Conservation (phyloP, 2,888 invertebrate species). For the Stenodera caucasica region DNA sequence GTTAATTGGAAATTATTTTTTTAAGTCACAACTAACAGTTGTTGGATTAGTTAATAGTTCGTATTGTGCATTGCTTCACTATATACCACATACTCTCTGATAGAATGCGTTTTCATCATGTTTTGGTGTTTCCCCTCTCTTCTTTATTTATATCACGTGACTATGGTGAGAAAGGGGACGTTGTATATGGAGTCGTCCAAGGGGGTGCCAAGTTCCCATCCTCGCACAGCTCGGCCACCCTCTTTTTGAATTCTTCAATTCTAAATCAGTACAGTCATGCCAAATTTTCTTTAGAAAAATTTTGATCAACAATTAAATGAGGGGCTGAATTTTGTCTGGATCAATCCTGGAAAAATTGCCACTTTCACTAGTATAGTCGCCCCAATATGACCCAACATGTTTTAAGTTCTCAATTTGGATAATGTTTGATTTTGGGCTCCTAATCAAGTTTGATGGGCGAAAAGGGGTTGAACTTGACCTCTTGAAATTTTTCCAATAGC, state of each 20-base stretch:
- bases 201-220: slow-evolving; percentile 4
- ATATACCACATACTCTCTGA: background rate
- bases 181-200: background rate
- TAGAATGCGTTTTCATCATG: slow-evolving; percentile 25
- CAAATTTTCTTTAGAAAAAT: too few species aligned
- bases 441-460: too few species aligned
- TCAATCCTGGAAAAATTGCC: too few species aligned
- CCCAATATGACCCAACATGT: too few species aligned
- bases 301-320: too few species aligned
- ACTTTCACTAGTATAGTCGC: too few species aligned
- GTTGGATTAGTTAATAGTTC: slow-evolving; percentile 18
- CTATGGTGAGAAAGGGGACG: slow-evolving; percentile 1
- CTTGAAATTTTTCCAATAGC: too few species aligned
- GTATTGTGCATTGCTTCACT: slow-evolving; percentile 24
- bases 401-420: too few species aligned
- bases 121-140: slow-evolving; percentile 28
- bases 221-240: background rate
- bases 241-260: background rate
- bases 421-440: too few species aligned
- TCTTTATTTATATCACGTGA: slow-evolving; percentile 24
- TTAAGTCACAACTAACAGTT: background rate
- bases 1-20: too few species aligned
- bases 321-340: too few species aligned
- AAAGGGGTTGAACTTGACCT: too few species aligned
- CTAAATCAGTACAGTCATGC: slow-evolving; percentile 4